phyloP scores from a whole-genome alignment of 2,888 invertebrate species.

The Euplexia lucipara region DNA sequence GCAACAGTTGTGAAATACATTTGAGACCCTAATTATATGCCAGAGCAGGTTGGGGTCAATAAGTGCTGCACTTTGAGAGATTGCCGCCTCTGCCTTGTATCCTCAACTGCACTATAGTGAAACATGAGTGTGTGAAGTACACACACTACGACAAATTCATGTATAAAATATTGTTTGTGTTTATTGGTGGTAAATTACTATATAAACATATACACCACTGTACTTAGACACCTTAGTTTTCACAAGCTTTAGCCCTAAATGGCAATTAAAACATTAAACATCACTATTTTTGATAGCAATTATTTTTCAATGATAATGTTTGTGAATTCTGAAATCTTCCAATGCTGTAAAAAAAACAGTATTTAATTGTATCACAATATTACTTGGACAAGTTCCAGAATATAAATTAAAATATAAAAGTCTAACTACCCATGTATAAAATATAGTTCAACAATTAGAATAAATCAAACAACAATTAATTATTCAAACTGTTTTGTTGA shows the following conservation, averaged over 20 bases:
- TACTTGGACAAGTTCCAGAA: not conserved
- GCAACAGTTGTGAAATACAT: constrained; percentile 32
- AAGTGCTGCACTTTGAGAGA: constrained; percentile 5
- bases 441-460: not conserved
- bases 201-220: constrained; percentile 17
- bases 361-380: too few relatives aligned
- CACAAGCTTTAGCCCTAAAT: not conserved
- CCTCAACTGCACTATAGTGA: not conserved
- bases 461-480: constrained; percentile 16
- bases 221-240: constrained; percentile 5
- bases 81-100: constrained; percentile 11
- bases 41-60: constrained; percentile 18
- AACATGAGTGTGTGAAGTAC: not conserved
- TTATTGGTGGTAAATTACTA: constrained; percentile 27
- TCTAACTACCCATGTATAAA: not conserved
- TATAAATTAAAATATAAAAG: not conserved
- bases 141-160: constrained; percentile 9
- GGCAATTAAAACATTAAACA: constrained; percentile 6
- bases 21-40: constrained; percentile 28
- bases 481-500: constrained; percentile 10
- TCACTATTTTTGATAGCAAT: not conserved
- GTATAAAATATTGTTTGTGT: constrained; percentile 15
- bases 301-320: not conserved
- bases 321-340: not conserved
- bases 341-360: too few relatives aligned